These are phyloP conservation scores for Urechis unicinctus DNA, from an alignment of 2,888 invertebrate genomes.

Conservation along the genomic window DNA sequence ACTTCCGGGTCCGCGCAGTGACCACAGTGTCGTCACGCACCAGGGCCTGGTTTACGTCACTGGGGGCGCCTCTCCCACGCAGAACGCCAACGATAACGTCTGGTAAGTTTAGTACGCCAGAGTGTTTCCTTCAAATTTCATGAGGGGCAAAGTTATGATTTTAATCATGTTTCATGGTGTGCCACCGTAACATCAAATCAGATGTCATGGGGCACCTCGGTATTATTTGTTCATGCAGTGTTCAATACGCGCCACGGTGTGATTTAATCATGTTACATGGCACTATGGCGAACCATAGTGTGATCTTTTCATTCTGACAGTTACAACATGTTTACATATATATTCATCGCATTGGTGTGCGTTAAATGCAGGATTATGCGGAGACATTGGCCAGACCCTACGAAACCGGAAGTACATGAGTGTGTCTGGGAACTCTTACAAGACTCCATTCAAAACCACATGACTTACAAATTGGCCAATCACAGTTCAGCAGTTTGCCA, in stretches of 20 bases:
- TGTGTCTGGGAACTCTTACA: not conserved
- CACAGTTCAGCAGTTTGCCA: not conserved
- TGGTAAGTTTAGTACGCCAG: constrained; percentile 5
- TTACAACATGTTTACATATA: too few species aligned
- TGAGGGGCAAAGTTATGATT: too few species aligned
- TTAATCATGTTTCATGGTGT: too few species aligned
- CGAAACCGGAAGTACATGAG: not conserved
- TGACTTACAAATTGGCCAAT: not conserved
- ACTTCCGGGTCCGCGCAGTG: constrained; percentile 9
- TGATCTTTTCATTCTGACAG: too few species aligned
- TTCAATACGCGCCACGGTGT: too few species aligned
- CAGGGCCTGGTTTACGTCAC: constrained; percentile 5
- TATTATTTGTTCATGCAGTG: too few species aligned
- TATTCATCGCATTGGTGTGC: not conserved
- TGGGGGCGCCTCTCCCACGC: constrained; percentile 9
- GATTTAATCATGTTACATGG: too few species aligned
- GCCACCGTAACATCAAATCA: too few species aligned
- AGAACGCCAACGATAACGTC: constrained; percentile 3
- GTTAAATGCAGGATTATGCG: not conserved
- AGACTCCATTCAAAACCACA: not conserved
- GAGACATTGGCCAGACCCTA: not conserved
- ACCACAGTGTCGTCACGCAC: constrained; percentile 6
- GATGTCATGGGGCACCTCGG: too few species aligned
- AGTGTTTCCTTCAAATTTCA: too few species aligned
- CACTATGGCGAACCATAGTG: too few species aligned